Evolutionary conservation across 2,888 invertebrate species (phyloP), one percentile per base, ranked within the genome.

Genomic region (Athrips mouffetella): DNA sequence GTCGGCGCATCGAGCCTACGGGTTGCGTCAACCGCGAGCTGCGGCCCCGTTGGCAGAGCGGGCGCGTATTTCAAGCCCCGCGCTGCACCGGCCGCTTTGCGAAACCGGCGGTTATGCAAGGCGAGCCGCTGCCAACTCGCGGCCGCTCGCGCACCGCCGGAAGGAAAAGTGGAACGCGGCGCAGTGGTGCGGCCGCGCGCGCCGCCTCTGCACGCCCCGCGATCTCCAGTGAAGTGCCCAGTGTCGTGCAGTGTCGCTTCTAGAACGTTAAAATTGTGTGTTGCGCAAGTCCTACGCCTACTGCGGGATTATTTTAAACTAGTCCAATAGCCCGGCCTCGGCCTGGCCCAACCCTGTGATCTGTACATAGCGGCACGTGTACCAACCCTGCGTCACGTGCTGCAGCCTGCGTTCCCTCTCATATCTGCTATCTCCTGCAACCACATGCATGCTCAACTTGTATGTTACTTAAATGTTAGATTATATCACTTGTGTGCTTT

Each of bases 131-230:
- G 88, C 88, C 88, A 87, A 86, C 83, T 83, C 84, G 85, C 77
- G 68, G 65, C 76, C 69, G 72, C 70, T 72, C 78, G 74, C 69
- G 71, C 76, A 67, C 70, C 72, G 72, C 81, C 86, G 88, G 86
- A 87, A 86, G 87, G 85, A 87, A 86, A 87, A 88, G 87, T 88
- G 84, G 88, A 88, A 85, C 87, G 83, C 76, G 76, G 64, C 82
- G 84, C 87, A 86, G 85, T 87, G 86, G 80, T 70, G 70, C 73
- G 76, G 76, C 77, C 80, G 85, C 85, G 78, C 81, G 85, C 86
- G 82, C 76, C 84, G 80, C 63, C 73, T 77, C 74, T 79, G 67
- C 87, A 87, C 87, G 87, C 80, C 67, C 70, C 76, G 78, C 75
- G 75, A 61, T 65, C 66, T 62, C 72, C 75, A 76, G 85, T 86